Evolutionary conservation across 1,140 invertebrate species (phyloP).

Genomic region (Holcopasites calliopsidis): DNA sequence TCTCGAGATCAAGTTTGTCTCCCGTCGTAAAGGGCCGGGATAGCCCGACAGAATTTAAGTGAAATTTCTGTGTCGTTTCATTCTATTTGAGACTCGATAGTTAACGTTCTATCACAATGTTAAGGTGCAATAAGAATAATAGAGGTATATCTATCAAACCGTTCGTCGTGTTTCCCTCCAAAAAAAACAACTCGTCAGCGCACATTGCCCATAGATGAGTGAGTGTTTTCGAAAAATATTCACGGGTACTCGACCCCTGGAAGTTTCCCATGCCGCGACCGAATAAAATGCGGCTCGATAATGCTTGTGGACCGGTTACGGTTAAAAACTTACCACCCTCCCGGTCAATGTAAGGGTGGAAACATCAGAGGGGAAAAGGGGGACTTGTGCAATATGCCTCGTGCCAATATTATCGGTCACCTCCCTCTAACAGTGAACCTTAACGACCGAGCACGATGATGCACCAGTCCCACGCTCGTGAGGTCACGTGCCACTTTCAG

Average conservation of each 20-base stretch:
- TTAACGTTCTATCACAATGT: too few relatives aligned
- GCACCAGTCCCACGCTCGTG: conserved; percentile 72
- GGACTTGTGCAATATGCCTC: conserved; percentile 71
- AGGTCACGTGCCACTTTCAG: conserved; percentile 68
- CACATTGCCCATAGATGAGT: not conserved
- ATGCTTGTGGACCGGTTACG: conserved; percentile 54
- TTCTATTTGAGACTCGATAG: too few relatives aligned
- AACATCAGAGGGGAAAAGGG: conserved; percentile 39
- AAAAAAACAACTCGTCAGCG: not conserved
- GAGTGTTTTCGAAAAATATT: conserved; percentile 40
- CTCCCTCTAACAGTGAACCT: conserved; percentile 54
- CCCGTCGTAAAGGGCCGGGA: not conserved
- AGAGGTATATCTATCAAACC: not conserved
- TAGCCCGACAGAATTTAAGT: too few relatives aligned
- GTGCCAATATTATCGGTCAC: conserved; percentile 70
- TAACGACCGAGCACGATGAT: conserved; percentile 60
- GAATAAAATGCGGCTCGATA: conserved; percentile 48
- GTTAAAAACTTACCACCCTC: conserved; percentile 55
- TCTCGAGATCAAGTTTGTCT: not conserved
- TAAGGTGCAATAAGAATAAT: too few relatives aligned
- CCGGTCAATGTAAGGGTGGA: conserved; percentile 54
- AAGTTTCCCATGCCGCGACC: conserved; percentile 52
- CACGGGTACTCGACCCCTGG: conserved; percentile 22
- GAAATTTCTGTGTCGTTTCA: too few relatives aligned
- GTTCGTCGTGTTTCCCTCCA: not conserved